A percentile compares a stretch with the other conserved stretches of the same genome.
Evolutionary conservation across 1,140 invertebrate species (phyloP).

Genomic region (Drosophila jambulina): DNA sequence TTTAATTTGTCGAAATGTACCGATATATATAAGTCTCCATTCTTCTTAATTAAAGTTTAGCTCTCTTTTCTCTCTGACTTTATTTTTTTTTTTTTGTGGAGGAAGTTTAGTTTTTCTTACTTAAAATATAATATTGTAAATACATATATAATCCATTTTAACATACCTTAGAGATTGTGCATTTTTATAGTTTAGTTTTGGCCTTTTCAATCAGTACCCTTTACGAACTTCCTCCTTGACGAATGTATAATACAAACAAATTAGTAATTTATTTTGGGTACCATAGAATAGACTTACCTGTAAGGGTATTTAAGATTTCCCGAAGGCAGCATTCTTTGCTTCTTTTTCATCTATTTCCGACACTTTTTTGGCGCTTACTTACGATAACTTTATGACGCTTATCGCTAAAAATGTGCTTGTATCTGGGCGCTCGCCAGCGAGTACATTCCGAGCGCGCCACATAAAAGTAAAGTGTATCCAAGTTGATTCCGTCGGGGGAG

Average conservation of each 20-base stretch:
- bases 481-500: constrained; percentile 59
- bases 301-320: constrained; percentile 7
- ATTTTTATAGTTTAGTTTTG: too few relatives aligned
- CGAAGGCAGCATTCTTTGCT: neutral
- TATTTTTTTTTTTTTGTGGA: too few relatives aligned
- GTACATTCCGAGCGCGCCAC: constrained; percentile 75
- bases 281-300: neutral
- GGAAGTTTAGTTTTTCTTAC: too few relatives aligned
- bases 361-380: constrained; percentile 75
- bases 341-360: constrained; percentile 33
- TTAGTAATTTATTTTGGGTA: neutral
- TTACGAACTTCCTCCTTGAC: too few relatives aligned
- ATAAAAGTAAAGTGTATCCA: constrained; percentile 84
- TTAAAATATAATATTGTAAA: neutral
- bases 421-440: constrained; percentile 72
- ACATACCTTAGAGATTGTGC: too few relatives aligned
- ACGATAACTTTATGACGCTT: constrained; percentile 83
- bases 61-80: too few relatives aligned
- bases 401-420: constrained; percentile 83
- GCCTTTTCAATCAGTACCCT: neutral
- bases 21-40: too few relatives aligned
- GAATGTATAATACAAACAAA: too few relatives aligned
- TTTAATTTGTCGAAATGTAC: too few relatives aligned
- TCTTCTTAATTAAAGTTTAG: too few relatives aligned
- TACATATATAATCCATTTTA: neutral